Conservation (phyloP, 2,113 vertebrate genomes). For the Sphaerodactylus townsendi region DNA sequence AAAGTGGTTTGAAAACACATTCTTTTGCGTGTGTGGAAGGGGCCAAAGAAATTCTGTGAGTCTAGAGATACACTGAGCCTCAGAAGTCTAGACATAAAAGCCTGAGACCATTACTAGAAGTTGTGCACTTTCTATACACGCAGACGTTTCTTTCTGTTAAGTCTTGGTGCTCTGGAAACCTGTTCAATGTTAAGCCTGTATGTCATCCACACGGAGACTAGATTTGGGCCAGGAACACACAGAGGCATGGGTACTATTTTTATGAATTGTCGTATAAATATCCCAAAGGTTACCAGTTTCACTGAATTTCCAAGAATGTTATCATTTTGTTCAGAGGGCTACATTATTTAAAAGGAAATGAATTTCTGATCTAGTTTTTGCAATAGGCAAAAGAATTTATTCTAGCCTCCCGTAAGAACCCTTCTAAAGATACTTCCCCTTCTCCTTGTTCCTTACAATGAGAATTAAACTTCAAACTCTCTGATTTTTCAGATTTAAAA, state of each 20-base stretch:
- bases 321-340: slow-evolving; percentile 1
- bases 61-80: slow-evolving; percentile 15
- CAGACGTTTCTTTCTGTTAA: slow-evolving; percentile 21
- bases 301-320: background rate
- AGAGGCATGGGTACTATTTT: background rate
- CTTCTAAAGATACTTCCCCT: slow-evolving; percentile 65
- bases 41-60: slow-evolving; percentile 18
- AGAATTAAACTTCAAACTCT: slow-evolving; percentile 56
- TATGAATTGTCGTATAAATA: background rate
- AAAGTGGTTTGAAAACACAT: too few species aligned
- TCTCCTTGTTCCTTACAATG: background rate
- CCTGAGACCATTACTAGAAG: slow-evolving; percentile 46
- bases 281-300: slow-evolving; percentile 3
- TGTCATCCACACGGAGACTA: background rate
- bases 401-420: slow-evolving; percentile 25
- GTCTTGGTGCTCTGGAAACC: slow-evolving; percentile 29
- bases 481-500: slow-evolving; percentile 60
- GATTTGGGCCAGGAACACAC: background rate
- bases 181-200: slow-evolving; percentile 36
- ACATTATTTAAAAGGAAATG: slow-evolving; percentile 20
- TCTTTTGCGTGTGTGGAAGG: too few species aligned
- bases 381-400: background rate
- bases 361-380: slow-evolving; percentile 30
- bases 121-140: slow-evolving; percentile 34
- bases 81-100: slow-evolving; percentile 41